Conservation (phyloP, 1,140 invertebrate genomes). For the Frieseomelitta varia region DNA sequence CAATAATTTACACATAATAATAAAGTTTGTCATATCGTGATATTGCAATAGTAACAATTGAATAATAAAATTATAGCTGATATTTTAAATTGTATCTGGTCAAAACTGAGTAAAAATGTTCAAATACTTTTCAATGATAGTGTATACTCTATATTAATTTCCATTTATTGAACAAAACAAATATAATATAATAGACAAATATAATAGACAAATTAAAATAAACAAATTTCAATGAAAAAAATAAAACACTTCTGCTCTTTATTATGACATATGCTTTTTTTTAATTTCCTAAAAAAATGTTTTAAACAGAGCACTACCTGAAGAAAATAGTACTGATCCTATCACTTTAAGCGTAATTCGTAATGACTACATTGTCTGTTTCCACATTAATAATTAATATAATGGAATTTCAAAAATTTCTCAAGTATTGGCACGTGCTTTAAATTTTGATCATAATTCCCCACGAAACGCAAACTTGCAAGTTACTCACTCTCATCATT, state of each 20-base stretch:
- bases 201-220: neutral
- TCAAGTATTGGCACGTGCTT: neutral
- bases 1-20: no score
- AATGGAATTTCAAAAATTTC: constrained; percentile 21
- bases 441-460: constrained; percentile 7
- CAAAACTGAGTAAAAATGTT: no score
- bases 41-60: no score
- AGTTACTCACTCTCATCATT: constrained; percentile 26
- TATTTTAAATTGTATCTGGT: no score
- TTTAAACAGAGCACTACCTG: neutral
- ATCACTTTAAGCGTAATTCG: constrained; percentile 6
- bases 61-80: no score
- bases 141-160: no score
- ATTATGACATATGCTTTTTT: neutral
- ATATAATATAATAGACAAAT: neutral
- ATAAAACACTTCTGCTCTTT: neutral
- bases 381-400: constrained; percentile 3
- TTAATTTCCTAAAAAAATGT: neutral
- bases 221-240: neutral
- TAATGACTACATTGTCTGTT: neutral
- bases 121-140: no score
- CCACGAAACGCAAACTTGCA: constrained; percentile 7
- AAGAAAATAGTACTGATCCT: neutral
- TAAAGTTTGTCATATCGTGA: no score
- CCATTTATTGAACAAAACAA: no score